Conservation (phyloP, 2,797 vertebrate genomes). For the Thamnophis elegans region DNA sequence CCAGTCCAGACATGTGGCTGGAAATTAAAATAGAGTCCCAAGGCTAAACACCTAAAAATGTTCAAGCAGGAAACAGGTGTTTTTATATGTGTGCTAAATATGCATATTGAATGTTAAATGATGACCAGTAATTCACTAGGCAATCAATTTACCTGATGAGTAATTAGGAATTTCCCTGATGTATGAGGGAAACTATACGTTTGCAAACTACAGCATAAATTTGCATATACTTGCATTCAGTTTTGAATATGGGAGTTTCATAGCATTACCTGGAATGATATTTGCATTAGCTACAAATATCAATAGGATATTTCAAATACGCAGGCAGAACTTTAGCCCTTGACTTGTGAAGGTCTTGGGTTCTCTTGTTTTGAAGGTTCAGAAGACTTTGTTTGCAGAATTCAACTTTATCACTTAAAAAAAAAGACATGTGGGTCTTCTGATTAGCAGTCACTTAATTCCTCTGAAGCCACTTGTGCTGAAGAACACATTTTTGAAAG, state of each 20-base stretch:
- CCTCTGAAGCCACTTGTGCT: constrained; percentile 18
- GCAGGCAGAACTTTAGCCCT: background rate
- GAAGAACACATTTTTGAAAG: background rate
- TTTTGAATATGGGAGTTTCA: background rate
- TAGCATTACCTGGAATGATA: background rate
- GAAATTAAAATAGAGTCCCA: background rate
- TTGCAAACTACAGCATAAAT: background rate
- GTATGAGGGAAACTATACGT: background rate
- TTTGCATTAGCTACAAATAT: background rate
- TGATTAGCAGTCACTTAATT: constrained; percentile 3
- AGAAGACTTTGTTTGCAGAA: background rate
- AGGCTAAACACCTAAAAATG: background rate
- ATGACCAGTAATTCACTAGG: background rate
- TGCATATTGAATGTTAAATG: background rate
- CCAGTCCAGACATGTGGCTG: background rate
- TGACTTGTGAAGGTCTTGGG: background rate
- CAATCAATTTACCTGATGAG: background rate
- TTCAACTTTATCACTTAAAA: background rate
- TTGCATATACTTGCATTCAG: background rate
- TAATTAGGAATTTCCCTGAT: background rate
- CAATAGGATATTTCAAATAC: background rate
- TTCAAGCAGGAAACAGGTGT: background rate
- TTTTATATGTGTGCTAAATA: background rate
- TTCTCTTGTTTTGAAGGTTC: background rate
- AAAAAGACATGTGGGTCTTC: background rate